Conservation (phyloP, 2,113 vertebrate genomes). For the Cynopterus brachyotis region DNA sequence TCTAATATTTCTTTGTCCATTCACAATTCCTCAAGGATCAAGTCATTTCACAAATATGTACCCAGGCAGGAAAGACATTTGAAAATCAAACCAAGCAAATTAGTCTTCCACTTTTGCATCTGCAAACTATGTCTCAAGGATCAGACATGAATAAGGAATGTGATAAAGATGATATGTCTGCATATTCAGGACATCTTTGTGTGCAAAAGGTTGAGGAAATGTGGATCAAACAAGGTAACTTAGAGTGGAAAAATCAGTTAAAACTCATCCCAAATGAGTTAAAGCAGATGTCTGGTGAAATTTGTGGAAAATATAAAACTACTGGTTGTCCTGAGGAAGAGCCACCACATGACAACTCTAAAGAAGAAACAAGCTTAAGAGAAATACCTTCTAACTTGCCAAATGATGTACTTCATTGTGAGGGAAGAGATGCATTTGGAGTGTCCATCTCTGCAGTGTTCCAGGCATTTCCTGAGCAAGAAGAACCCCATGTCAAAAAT, state of each 20-base stretch:
- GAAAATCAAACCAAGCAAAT: slow-evolving; percentile 6
- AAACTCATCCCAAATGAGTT: slow-evolving; percentile 89
- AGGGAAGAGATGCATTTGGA: slow-evolving; percentile 47
- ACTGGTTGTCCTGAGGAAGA: background rate
- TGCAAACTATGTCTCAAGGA: slow-evolving; percentile 26
- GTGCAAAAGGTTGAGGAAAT: slow-evolving; percentile 89
- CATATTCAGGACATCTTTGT: slow-evolving; percentile 77
- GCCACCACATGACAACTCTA: slow-evolving; percentile 74
- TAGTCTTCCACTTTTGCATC: slow-evolving; percentile 27
- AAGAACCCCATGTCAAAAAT: slow-evolving; percentile 83
- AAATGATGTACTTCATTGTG: slow-evolving; percentile 30
- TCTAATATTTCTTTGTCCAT: slow-evolving; percentile 79
- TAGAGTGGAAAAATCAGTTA: slow-evolving; percentile 87
- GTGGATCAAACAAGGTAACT: slow-evolving; percentile 90
- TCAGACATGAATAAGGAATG: slow-evolving; percentile 42
- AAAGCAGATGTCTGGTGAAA: slow-evolving; percentile 89
- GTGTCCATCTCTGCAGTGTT: background rate
- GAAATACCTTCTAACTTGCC: background rate
- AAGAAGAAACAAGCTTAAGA: slow-evolving; percentile 66
- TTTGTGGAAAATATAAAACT: slow-evolving; percentile 67
- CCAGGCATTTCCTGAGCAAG: slow-evolving; percentile 81
- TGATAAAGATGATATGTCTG: background rate
- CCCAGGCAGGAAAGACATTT: slow-evolving; percentile 63
- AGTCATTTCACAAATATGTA: slow-evolving; percentile 79
- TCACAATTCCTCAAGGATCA: slow-evolving; percentile 87